Conservation (phyloP, 2,888 invertebrate genomes). For the Erebia aethiops region DNA sequence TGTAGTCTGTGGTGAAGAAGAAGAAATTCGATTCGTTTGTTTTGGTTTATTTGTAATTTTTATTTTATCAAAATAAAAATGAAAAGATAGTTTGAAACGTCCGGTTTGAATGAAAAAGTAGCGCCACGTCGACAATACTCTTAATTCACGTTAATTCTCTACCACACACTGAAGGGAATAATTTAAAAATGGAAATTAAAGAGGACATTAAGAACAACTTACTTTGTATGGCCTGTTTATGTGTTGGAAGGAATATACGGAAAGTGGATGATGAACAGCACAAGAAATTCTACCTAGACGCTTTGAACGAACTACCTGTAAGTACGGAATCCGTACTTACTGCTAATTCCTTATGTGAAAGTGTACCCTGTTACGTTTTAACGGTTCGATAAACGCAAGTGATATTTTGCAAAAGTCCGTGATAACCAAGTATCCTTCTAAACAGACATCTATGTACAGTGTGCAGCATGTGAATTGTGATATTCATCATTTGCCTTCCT, state of each 20-base stretch:
- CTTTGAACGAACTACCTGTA: slow-evolving; percentile 66
- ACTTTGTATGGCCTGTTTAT: slow-evolving; percentile 67
- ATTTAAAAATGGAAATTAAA: slow-evolving; percentile 38
- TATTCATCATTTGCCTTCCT: too few relatives aligned
- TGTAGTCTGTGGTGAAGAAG: too few relatives aligned
- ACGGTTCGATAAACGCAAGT: too few relatives aligned
- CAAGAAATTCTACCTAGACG: slow-evolving; percentile 59
- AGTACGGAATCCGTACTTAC: slow-evolving; percentile 42
- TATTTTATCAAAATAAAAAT: background rate
- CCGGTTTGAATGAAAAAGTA: background rate
- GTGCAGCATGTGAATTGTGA: too few relatives aligned
- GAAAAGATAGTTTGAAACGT: background rate
- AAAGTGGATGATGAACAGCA: slow-evolving; percentile 56
- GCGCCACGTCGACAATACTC: background rate
- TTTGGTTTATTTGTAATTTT: background rate
- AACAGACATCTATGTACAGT: too few relatives aligned
- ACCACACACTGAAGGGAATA: background rate
- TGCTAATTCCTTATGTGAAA: too few relatives aligned
- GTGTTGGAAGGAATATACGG: slow-evolving; percentile 57
- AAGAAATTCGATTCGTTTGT: too few relatives aligned
- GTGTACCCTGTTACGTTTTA: too few relatives aligned
- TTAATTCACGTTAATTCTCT: background rate
- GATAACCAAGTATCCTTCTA: too few relatives aligned
- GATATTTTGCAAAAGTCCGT: too few relatives aligned
- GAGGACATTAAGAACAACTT: slow-evolving; percentile 44